Evolutionary conservation across 1,140 invertebrate genomes (phyloP), one percentile per base, ranked within the genome.

Genomic region (Zophobas atratus): DNA sequence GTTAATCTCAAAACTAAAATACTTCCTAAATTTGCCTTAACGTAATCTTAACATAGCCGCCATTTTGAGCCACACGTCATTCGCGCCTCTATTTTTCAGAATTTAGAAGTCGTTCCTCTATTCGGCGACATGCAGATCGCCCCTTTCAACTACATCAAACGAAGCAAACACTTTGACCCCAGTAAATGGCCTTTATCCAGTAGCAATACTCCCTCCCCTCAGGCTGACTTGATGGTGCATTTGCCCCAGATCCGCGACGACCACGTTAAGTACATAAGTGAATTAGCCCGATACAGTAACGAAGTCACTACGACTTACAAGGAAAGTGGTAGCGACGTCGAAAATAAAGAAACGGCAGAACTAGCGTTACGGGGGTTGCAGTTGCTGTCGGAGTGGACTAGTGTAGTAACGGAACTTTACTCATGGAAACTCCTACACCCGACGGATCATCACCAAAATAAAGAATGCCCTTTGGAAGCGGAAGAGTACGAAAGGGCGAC

Each of bases 71-170:
- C 49, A 32, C 1, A 60, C 1, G 32, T 2, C 8, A 60, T 33
- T 35, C 55, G 20, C 20, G 20, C 8, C n/a, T 70, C 5, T 76
- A 6, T 57, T 74, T 76, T 81, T 55, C 74, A 84, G 91, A 97
- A 98, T 87, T 86, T 99, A 53, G 98, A 99, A 90, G 97, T 99
- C 74, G 98, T 99, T 1, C 98, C 98, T 0, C 87, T 99, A 3
- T 99, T 99, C 88, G 98, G 98, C 1, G 98, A 99, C 84, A 99
- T 99, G 98, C 98, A 99, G 89, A 99, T 99, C 76, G 96, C 97
- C 0, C 98, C 98, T 0, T 99, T 99, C 86, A 98, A 98, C 86
- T 99, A 99, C 84, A 97, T 99, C 53, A 98, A 97, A 87, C 90
- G 96, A 57, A 97, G 95, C 70, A 96, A 97, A 82, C 96, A 98